phyloP scores from a whole-genome alignment of 2,888 invertebrate species.

The Perizoma affinitatum region DNA sequence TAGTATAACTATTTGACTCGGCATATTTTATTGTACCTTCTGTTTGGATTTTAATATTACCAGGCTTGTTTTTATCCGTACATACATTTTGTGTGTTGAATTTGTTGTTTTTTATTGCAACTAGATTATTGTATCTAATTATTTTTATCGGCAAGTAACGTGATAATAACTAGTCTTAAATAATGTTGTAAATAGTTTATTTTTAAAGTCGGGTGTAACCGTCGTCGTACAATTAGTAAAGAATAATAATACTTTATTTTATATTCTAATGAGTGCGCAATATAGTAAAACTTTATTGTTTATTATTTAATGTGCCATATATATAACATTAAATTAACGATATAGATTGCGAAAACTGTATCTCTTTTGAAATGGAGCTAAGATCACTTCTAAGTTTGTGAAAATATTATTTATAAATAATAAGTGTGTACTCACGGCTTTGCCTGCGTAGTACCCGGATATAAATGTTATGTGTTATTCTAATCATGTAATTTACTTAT shows the following conservation, averaged over 20 bases:
- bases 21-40: conserved; percentile 20
- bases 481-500: no score
- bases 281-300: conserved; percentile 51
- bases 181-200: conserved; percentile 70
- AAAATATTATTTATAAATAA: no score
- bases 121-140: conserved; percentile 25
- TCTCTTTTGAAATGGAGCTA: conserved; percentile 19
- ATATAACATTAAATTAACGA: conserved; percentile 56
- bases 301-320: conserved; percentile 69
- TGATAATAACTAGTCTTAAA: conserved; percentile 82
- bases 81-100: not conserved
- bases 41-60: no score
- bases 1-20: conserved; percentile 36
- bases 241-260: conserved; percentile 53
- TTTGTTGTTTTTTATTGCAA: not conserved
- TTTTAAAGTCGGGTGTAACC: conserved; percentile 54
- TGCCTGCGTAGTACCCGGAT: no score
- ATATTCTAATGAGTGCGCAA: conserved; percentile 36
- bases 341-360: conserved; percentile 17
- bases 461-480: no score
- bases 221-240: conserved; percentile 53
- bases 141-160: conserved; percentile 70
- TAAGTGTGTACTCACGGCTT: no score
- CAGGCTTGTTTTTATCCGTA: not conserved
- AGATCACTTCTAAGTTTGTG: conserved; percentile 2